A percentile compares a stretch with the other conserved stretches of the same genome.
Evolutionary conservation across 2,888 invertebrate genomes (phyloP).

Genomic region (Dastarcus helophoroides): DNA sequence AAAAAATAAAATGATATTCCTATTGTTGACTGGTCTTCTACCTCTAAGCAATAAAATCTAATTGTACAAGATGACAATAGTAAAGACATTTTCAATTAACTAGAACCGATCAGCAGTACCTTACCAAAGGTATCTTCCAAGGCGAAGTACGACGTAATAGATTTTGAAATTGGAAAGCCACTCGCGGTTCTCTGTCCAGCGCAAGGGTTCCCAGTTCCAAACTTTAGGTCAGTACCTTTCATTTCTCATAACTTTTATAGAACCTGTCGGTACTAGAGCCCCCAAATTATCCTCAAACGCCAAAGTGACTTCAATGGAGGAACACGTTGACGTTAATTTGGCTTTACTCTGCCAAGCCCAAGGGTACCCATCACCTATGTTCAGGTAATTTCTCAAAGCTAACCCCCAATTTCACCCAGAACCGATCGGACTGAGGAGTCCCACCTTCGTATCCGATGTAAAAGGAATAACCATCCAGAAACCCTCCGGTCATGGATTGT

Average conservation of each 20-base stretch:
- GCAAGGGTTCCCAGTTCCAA: conserved; percentile 53
- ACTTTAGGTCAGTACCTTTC: conserved; percentile 41
- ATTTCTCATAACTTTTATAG: conserved; percentile 18
- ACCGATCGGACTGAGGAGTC: conserved; percentile 28
- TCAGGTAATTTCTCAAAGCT: conserved; percentile 35
- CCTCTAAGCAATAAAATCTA: too few species aligned
- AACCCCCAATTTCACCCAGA: conserved; percentile 17
- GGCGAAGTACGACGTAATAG: conserved; percentile 32
- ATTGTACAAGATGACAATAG: too few species aligned
- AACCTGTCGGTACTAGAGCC: conserved; percentile 30
- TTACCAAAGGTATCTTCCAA: conserved; percentile 38
- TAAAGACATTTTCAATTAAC: conserved; percentile 3
- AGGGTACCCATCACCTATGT: conserved; percentile 43
- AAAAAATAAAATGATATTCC: too few species aligned
- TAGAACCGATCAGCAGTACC: conserved; percentile 43
- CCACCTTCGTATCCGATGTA: conserved; percentile 27
- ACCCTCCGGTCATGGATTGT: conserved; percentile 26
- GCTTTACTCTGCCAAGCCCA: conserved; percentile 44
- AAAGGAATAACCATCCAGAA: conserved; percentile 29
- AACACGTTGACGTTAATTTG: conserved; percentile 18
- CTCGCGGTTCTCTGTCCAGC: conserved; percentile 57
- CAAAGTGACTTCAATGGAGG: conserved; percentile 27
- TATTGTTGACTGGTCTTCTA: too few species aligned
- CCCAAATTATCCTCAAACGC: conserved; percentile 29
- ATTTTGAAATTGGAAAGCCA: conserved; percentile 22